phyloP scores from a whole-genome alignment of 2,888 invertebrate species.

The Melolontha melolontha region DNA sequence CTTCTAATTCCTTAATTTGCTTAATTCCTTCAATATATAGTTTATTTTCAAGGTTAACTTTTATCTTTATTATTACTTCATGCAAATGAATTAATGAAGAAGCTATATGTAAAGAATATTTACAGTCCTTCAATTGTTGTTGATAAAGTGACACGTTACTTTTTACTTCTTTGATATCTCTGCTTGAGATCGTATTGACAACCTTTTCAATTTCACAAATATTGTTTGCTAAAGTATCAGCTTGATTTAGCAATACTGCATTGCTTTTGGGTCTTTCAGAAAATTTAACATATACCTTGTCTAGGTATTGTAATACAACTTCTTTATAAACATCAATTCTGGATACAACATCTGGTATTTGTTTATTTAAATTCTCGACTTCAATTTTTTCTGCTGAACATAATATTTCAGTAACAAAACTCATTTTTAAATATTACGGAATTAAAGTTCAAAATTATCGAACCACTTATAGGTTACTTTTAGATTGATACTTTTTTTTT shows the following conservation, averaged over 20 bases:
- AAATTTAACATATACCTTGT: conserved; percentile 73
- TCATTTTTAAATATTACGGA: conserved; percentile 42
- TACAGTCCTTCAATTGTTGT: conserved; percentile 69
- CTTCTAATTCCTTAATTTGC: conserved; percentile 67
- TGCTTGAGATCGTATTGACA: conserved; percentile 73
- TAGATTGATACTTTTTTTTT: too few relatives aligned
- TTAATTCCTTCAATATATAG: conserved; percentile 67
- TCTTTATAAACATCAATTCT: conserved; percentile 71
- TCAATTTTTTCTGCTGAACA: conserved; percentile 59
- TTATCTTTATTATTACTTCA: conserved; percentile 60
- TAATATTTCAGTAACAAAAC: conserved; percentile 47
- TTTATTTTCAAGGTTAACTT: conserved; percentile 56
- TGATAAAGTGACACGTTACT: conserved; percentile 72
- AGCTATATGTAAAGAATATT: conserved; percentile 69
- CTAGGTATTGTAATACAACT: conserved; percentile 72
- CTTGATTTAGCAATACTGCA: conserved; percentile 64
- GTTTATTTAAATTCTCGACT: conserved; percentile 70
- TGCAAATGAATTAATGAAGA: conserved; percentile 63
- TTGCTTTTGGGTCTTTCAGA: conserved; percentile 69
- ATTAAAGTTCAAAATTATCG: too few relatives aligned
- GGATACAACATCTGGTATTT: conserved; percentile 70
- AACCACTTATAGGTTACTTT: too few relatives aligned
- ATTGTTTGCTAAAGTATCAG: conserved; percentile 67
- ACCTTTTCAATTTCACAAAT: conserved; percentile 69
- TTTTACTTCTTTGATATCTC: conserved; percentile 72